Evolutionary conservation across 2,888 invertebrate genomes (phyloP).

Genomic region (Aquatica leii): DNA sequence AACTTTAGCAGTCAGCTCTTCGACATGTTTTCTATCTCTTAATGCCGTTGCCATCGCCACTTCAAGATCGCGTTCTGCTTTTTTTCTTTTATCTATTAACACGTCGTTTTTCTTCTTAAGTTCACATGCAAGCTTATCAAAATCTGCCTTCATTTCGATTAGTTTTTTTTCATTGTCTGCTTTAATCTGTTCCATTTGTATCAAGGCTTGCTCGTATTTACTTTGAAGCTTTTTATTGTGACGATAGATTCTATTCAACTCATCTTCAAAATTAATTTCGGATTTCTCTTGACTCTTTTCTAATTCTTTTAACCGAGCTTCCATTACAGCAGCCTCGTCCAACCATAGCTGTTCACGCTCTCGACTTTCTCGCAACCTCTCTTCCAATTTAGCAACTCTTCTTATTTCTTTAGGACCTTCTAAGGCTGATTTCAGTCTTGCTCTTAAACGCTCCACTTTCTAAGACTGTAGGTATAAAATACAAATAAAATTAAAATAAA

Average conservation of each 20-base stretch:
- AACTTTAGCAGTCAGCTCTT: slow-evolving; percentile 30
- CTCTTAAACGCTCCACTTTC: slow-evolving; percentile 19
- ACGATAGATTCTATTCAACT: slow-evolving; percentile 24
- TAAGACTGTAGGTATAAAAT: slow-evolving; percentile 1
- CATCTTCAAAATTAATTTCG: slow-evolving; percentile 23
- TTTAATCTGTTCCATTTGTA: slow-evolving; percentile 26
- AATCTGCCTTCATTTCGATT: slow-evolving; percentile 31
- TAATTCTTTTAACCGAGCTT: slow-evolving; percentile 33
- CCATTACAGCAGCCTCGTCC: slow-evolving; percentile 31
- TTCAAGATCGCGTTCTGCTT: slow-evolving; percentile 34
- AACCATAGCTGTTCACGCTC: slow-evolving; percentile 21
- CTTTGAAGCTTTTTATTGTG: slow-evolving; percentile 29
- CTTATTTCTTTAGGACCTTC: slow-evolving; percentile 16
- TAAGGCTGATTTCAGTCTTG: slow-evolving; percentile 10
- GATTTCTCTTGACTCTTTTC: slow-evolving; percentile 12
- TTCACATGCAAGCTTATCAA: slow-evolving; percentile 21
- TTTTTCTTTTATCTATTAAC: slow-evolving; percentile 35
- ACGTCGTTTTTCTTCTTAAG: slow-evolving; percentile 29
- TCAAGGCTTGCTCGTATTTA: slow-evolving; percentile 30
- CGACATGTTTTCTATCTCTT: slow-evolving; percentile 35
- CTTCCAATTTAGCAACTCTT: slow-evolving; percentile 6
- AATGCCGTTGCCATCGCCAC: slow-evolving; percentile 32
- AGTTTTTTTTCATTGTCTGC: slow-evolving; percentile 24
- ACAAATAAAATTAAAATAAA: background rate
- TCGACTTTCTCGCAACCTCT: slow-evolving; percentile 19